Conservation (phyloP, 2,113 vertebrate genomes). For the Hippocampus abdominalis region DNA sequence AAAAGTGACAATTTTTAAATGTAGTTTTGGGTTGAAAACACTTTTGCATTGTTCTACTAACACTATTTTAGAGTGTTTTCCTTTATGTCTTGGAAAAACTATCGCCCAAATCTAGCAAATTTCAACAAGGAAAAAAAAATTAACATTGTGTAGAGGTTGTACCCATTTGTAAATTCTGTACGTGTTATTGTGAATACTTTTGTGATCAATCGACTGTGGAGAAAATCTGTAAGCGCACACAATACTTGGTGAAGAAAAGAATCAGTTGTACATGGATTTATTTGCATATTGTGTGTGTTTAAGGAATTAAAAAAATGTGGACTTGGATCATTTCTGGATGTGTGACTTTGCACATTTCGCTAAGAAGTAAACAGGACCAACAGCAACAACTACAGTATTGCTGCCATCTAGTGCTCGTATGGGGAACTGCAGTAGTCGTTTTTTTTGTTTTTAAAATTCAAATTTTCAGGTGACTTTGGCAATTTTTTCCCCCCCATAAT, state of each 20-base stretch:
- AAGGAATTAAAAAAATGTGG: not conserved
- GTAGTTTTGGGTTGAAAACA: not conserved
- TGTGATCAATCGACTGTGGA: constrained; percentile 1
- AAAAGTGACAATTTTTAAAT: not conserved
- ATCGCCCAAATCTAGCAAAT: not conserved
- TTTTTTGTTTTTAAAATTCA: not conserved
- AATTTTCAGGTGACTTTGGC: too few species aligned
- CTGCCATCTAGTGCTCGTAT: not conserved
- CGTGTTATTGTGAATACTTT: constrained; percentile 2
- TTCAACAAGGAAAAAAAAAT: not conserved
- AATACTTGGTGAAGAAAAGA: constrained; percentile 1
- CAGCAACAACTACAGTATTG: not conserved
- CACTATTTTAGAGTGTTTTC: not conserved
- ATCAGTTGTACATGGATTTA: not conserved
- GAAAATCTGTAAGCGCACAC: not conserved
- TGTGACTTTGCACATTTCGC: not conserved
- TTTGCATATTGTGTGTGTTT: constrained; percentile 1
- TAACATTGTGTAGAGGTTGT: not conserved
- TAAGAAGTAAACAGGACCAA: not conserved
- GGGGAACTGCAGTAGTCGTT: not conserved
- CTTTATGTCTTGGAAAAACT: not conserved
- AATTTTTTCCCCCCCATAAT: not conserved
- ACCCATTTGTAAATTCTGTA: not conserved
- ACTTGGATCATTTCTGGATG: not conserved
- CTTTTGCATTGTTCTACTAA: not conserved